Evolutionary conservation across 2,113 vertebrate species (phyloP).

Genomic region (Varanus komodoensis): DNA sequence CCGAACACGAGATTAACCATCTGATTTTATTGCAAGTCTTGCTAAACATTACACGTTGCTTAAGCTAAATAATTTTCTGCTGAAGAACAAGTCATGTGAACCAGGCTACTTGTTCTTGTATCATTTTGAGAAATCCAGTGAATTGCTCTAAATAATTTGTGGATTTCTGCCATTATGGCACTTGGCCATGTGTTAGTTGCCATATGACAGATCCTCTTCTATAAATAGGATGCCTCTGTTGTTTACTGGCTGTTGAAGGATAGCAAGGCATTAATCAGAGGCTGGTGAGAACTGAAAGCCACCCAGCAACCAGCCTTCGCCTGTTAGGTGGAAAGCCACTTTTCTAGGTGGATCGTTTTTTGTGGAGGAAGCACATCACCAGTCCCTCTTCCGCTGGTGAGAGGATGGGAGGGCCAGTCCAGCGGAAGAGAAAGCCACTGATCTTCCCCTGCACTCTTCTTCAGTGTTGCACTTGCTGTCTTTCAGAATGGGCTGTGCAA

Average conservation of each 20-base stretch:
- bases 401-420: no score
- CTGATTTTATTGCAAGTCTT: background rate
- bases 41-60: background rate
- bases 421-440: no score
- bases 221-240: background rate
- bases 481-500: no score
- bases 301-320: no score
- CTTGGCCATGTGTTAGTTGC: background rate
- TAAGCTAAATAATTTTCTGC: background rate
- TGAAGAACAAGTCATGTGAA: background rate
- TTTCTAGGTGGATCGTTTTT: no score
- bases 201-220: background rate
- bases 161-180: background rate
- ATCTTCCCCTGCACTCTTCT: no score
- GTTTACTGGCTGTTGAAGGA: background rate
- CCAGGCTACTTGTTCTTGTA: background rate
- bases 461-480: no score
- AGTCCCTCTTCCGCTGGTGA: no score
- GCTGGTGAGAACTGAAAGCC: background rate
- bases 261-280: background rate
- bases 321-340: no score
- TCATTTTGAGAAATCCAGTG: background rate
- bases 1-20: background rate
- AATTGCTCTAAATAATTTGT: background rate
- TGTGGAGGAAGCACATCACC: no score